Evolutionary conservation across 2,888 invertebrate species (phyloP).

Genomic region (Neocrepidodera transversa): DNA sequence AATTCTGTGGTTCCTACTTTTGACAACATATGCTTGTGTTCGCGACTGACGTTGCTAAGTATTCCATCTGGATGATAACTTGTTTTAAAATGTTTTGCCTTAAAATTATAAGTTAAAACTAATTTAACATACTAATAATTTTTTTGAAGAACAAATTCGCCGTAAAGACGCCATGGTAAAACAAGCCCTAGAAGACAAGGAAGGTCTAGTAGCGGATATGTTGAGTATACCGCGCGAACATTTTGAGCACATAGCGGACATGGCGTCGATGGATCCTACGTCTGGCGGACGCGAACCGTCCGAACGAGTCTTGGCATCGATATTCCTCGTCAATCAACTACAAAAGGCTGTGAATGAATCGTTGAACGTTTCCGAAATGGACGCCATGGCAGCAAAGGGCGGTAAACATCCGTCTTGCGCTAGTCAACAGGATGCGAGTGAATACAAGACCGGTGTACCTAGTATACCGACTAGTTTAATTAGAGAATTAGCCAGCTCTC

Average conservation of each 20-base stretch:
- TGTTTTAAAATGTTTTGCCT: too few relatives aligned
- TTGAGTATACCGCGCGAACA: constrained; percentile 77
- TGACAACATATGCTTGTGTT: too few relatives aligned
- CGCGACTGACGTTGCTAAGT: too few relatives aligned
- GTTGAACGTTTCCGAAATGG: constrained; percentile 65
- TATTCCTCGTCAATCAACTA: constrained; percentile 67
- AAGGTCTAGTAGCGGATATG: constrained; percentile 77
- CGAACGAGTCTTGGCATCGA: constrained; percentile 74
- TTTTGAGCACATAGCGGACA: constrained; percentile 72
- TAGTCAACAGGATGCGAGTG: constrained; percentile 54
- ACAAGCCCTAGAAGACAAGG: constrained; percentile 74
- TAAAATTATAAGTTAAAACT: too few relatives aligned
- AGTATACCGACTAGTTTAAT: constrained; percentile 68
- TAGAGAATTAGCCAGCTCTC: constrained; percentile 68
- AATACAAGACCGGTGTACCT: constrained; percentile 58
- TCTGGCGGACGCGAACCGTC: constrained; percentile 65
- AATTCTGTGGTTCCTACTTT: too few relatives aligned
- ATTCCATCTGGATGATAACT: too few relatives aligned
- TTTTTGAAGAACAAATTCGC: constrained; percentile 71
- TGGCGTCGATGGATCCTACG: constrained; percentile 58
- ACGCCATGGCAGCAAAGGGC: constrained; percentile 63
- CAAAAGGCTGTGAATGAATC: constrained; percentile 66
- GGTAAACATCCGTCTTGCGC: constrained; percentile 56
- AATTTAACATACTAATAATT: neutral
- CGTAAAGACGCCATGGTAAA: constrained; percentile 76